These are phyloP conservation scores for Sinhomidia bicolor DNA, from an alignment of 2,888 invertebrate genomes.

Conservation along the genomic window DNA sequence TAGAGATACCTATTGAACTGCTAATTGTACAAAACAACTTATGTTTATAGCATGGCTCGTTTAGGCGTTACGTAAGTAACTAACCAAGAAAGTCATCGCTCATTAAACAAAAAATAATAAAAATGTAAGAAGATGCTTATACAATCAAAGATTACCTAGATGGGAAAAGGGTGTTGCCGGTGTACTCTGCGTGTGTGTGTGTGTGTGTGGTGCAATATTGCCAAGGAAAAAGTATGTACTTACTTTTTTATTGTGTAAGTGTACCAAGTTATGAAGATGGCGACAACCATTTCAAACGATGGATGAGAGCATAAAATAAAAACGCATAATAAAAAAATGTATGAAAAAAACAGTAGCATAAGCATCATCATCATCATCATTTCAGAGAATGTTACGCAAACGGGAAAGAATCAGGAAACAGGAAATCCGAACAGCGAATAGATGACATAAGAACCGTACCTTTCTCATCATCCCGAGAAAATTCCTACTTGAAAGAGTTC, in stretches of 20 bases:
- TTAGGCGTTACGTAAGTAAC: too few species aligned
- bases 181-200: not conserved
- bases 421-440: slow-evolving; percentile 67
- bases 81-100: too few species aligned
- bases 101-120: not conserved
- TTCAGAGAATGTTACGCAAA: slow-evolving; percentile 27
- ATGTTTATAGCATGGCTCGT: too few species aligned
- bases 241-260: too few species aligned
- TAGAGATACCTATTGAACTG: too few species aligned
- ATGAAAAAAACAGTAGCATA: not conserved
- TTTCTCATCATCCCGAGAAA: slow-evolving; percentile 69
- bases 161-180: not conserved
- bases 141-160: not conserved
- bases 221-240: not conserved
- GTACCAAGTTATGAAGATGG: slow-evolving; percentile 3
- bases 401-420: slow-evolving; percentile 65
- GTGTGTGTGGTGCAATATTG: not conserved
- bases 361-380: not conserved
- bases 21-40: too few species aligned
- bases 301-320: slow-evolving; percentile 6
- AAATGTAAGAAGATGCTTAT: not conserved
- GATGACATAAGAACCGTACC: slow-evolving; percentile 62
- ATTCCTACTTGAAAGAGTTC: slow-evolving; percentile 52
- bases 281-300: slow-evolving; percentile 18
- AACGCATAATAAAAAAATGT: not conserved